Percentiles rank a stretch among this genome's conserved stretches.
Evolutionary conservation across 2,113 vertebrate species (phyloP).

Genomic region (Clarias gariepinus): DNA sequence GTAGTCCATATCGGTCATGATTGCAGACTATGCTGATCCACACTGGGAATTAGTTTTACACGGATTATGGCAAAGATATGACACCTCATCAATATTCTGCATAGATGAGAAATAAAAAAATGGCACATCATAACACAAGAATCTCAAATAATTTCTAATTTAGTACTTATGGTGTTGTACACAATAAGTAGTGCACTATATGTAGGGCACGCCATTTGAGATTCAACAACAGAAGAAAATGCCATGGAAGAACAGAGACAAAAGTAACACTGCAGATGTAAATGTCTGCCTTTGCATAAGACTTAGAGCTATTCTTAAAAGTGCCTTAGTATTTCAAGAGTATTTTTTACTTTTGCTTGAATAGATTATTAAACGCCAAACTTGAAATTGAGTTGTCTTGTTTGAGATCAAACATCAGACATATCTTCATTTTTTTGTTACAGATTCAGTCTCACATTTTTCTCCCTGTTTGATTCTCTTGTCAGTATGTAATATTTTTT

Average conservation of each 20-base stretch:
- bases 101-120: neutral
- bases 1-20: too few species aligned
- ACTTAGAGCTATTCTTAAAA: neutral
- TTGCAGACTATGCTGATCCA: too few species aligned
- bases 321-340: neutral
- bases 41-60: too few species aligned
- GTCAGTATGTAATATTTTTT: neutral
- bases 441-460: neutral
- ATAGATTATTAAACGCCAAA: neutral
- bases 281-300: neutral
- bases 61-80: too few species aligned
- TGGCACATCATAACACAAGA: neutral
- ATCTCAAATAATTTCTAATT: neutral
- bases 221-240: slow-evolving; percentile 1
- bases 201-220: slow-evolving; percentile 14
- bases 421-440: neutral
- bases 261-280: neutral
- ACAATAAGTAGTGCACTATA: neutral
- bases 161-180: neutral
- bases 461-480: neutral
- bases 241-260: neutral
- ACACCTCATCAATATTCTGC: neutral
- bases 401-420: neutral
- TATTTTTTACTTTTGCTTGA: neutral
- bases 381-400: neutral